Conservation (phyloP, 2,113 vertebrate species). For the Solea solea region DNA sequence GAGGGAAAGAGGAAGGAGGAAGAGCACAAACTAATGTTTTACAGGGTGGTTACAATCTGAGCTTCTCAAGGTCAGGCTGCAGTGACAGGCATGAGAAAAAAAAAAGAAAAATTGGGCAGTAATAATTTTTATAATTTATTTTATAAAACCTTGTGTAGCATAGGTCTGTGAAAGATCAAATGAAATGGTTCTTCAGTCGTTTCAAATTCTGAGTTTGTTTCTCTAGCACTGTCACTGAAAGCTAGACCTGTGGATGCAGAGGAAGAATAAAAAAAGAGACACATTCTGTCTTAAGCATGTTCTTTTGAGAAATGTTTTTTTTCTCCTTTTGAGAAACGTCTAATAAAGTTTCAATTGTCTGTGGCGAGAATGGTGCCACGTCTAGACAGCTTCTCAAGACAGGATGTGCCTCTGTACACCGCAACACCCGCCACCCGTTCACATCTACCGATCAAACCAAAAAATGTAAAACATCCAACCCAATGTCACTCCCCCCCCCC, state of each 20-base stretch:
- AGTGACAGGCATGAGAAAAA: constrained; percentile 49
- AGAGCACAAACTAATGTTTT: constrained; percentile 19
- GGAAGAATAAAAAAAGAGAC: constrained; percentile 18
- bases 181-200: neutral
- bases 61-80: constrained; percentile 42
- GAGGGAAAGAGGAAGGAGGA: constrained; percentile 40
- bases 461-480: constrained; percentile 40
- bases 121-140: neutral
- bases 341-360: constrained; percentile 8
- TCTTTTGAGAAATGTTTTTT: neutral
- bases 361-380: neutral
- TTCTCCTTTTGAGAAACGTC: neutral
- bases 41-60: constrained; percentile 42
- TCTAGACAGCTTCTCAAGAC: constrained; percentile 43
- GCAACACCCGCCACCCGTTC: constrained; percentile 52
- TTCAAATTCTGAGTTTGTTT: neutral
- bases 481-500: constrained; percentile 1
- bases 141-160: neutral
- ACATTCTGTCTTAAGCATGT: constrained; percentile 46
- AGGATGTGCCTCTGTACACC: constrained; percentile 53
- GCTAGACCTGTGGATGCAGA: constrained; percentile 43
- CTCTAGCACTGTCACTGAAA: constrained; percentile 54
- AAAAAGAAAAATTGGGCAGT: neutral
- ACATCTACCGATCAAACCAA: constrained; percentile 49
- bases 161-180: neutral